Evolutionary conservation across 2,113 vertebrate species (phyloP).

Genomic region (Bufo gargarizans): DNA sequence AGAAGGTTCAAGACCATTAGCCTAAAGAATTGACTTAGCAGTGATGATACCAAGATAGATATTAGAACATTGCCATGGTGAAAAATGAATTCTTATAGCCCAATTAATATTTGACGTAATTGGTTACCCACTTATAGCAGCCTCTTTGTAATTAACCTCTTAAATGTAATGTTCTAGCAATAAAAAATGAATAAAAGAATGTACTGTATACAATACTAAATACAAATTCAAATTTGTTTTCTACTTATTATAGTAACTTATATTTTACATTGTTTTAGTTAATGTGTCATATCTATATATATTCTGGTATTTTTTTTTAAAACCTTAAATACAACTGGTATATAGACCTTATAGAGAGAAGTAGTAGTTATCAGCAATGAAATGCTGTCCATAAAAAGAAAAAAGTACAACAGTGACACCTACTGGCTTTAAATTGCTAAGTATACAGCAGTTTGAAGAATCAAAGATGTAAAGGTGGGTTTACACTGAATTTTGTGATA

Average conservation of each 20-base stretch:
- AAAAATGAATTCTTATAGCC: slow-evolving; percentile 43
- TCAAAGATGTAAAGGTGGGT: no score
- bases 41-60: slow-evolving; percentile 43
- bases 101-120: slow-evolving; percentile 46
- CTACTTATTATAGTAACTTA: no score
- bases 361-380: background rate
- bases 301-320: background rate
- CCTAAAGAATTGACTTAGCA: slow-evolving; percentile 50
- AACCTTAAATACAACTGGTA: background rate
- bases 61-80: slow-evolving; percentile 47
- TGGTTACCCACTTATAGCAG: slow-evolving; percentile 9
- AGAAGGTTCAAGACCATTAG: slow-evolving; percentile 50
- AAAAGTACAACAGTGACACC: slow-evolving; percentile 14
- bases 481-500: no score
- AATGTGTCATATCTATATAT: background rate
- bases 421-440: background rate
- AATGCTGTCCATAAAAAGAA: background rate
- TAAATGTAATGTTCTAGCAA: background rate
- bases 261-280: no score
- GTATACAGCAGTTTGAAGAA: background rate
- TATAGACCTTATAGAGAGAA: background rate
- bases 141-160: slow-evolving; percentile 29
- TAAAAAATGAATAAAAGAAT: background rate
- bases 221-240: background rate
- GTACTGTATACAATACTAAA: background rate